Percentiles rank a stretch among this genome's conserved stretches.
These are phyloP conservation scores for Catocala fraxini DNA, from an alignment of 2,888 invertebrate genomes.

Conservation along the genomic window DNA sequence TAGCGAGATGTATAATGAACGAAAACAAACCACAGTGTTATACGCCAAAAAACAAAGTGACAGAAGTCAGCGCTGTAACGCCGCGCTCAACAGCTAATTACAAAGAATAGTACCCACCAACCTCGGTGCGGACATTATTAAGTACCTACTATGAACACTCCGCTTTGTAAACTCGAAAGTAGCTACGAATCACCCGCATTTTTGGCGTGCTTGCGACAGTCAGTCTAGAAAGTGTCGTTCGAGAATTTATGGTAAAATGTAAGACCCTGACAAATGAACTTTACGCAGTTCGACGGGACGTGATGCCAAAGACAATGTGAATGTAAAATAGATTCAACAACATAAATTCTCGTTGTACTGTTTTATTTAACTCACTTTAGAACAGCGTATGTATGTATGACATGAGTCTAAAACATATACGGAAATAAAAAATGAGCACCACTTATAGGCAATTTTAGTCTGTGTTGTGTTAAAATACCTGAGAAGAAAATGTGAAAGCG, in stretches of 20 bases:
- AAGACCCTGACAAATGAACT: conserved; percentile 77
- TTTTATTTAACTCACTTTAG: conserved; percentile 56
- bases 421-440: conserved; percentile 1
- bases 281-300: conserved; percentile 69
- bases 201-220: conserved; percentile 59
- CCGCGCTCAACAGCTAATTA: conserved; percentile 54
- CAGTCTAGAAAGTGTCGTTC: conserved; percentile 61
- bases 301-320: conserved; percentile 69
- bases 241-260: conserved; percentile 68
- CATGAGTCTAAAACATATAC: conserved; percentile 1
- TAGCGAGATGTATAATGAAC: conserved; percentile 21
- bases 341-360: conserved; percentile 61
- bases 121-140: conserved; percentile 49
- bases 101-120: conserved; percentile 41
- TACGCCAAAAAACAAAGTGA: conserved; percentile 41
- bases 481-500: not conserved
- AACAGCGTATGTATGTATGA: conserved; percentile 42
- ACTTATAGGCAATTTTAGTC: not conserved
- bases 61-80: conserved; percentile 47
- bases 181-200: conserved; percentile 48
- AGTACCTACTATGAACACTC: conserved; percentile 50
- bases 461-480: conserved; percentile 16
- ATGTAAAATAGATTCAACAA: conserved; percentile 72
- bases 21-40: conserved; percentile 38
- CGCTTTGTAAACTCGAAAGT: conserved; percentile 51